These are phyloP conservation scores for Hirtodrosophila trivittata DNA, from an alignment of 2,888 invertebrate genomes.

Conservation along the genomic window DNA sequence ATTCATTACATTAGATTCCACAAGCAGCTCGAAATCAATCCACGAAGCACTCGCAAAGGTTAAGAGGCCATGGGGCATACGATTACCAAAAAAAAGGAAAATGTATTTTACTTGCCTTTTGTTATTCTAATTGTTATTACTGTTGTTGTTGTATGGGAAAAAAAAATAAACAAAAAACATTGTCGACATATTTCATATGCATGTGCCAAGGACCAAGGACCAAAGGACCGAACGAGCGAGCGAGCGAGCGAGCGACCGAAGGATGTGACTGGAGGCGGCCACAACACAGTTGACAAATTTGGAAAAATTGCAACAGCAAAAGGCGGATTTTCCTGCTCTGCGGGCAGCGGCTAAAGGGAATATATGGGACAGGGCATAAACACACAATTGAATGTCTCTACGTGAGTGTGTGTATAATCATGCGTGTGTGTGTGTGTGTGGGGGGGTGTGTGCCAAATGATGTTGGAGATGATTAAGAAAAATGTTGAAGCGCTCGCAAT, in stretches of 20 bases:
- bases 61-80: no score
- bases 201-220: constrained; percentile 17
- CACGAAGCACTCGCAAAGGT: no score
- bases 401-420: no score
- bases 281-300: constrained; percentile 72
- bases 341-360: background rate
- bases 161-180: constrained; percentile 16
- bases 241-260: no score
- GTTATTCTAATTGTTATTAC: constrained; percentile 33
- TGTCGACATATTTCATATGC: constrained; percentile 66
- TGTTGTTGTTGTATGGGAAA: constrained; percentile 12
- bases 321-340: constrained; percentile 2
- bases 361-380: background rate
- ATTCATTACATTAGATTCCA: no score
- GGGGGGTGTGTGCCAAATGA: constrained; percentile 26
- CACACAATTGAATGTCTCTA: constrained; percentile 37
- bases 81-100: constrained; percentile 3
- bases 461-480: constrained; percentile 39
- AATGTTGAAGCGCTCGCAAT: constrained; percentile 36
- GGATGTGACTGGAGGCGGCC: constrained; percentile 14
- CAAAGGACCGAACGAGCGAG: background rate
- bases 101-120: constrained; percentile 40
- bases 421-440: constrained; percentile 16
- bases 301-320: constrained; percentile 68
- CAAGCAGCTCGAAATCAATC: no score